Evolutionary conservation across 1,140 invertebrate species (phyloP).

Genomic region (Ceratosolen solmsi): DNA sequence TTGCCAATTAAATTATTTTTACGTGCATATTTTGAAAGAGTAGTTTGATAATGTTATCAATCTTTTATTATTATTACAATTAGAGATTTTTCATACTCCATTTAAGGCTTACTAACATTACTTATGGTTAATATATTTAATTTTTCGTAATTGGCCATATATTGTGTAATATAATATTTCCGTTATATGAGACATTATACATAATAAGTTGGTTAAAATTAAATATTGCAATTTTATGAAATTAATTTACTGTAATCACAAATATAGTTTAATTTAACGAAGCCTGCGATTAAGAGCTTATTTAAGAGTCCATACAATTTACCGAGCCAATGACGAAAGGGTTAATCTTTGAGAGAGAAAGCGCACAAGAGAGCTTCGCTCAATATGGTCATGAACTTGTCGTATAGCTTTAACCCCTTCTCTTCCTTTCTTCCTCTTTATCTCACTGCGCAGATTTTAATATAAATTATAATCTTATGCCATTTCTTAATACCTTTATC

Average conservation of each 20-base stretch:
- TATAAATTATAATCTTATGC: conserved; percentile 74
- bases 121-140: too few relatives aligned
- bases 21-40: too few relatives aligned
- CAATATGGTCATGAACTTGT: conserved; percentile 52
- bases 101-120: too few relatives aligned
- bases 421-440: conserved; percentile 65
- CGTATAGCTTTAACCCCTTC: conserved; percentile 39
- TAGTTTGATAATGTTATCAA: too few relatives aligned
- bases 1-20: too few relatives aligned
- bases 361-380: conserved; percentile 44
- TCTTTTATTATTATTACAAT: too few relatives aligned
- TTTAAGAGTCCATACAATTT: conserved; percentile 52
- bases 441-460: conserved; percentile 72
- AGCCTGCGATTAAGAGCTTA: conserved; percentile 49
- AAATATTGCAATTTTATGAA: neutral
- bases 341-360: conserved; percentile 61
- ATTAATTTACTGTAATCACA: conserved; percentile 35
- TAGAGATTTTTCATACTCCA: too few relatives aligned
- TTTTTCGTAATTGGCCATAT: too few relatives aligned
- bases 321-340: conserved; percentile 65
- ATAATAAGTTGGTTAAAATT: neutral
- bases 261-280: conserved; percentile 49
- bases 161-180: too few relatives aligned
- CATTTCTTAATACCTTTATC: conserved; percentile 70
- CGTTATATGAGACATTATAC: too few relatives aligned